phyloP scores from a whole-genome alignment of 2,113 vertebrate species.

The Aepyceros melampus region DNA sequence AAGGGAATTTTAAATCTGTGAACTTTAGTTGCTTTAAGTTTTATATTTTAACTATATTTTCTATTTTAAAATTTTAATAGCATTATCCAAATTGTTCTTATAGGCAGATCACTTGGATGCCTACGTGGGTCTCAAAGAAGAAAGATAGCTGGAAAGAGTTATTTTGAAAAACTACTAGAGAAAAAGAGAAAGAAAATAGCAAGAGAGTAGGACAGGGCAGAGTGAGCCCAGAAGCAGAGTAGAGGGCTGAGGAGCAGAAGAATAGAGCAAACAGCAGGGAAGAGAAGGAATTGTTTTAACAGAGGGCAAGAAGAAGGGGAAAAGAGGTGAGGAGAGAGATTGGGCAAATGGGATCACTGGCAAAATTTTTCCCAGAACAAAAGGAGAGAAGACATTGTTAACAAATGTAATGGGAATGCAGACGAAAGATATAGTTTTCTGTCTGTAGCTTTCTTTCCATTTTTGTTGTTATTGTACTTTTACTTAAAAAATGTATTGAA shows the following conservation, averaged over 20 bases:
- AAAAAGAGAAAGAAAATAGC: background rate
- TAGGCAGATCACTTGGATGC: background rate
- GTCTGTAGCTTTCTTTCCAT: background rate
- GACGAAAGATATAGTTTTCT: background rate
- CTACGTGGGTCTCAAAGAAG: background rate
- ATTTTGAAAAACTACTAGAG: background rate
- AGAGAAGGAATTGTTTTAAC: background rate
- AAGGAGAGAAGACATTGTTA: background rate
- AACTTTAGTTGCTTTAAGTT: background rate
- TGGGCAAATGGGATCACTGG: background rate
- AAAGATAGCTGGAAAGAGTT: background rate
- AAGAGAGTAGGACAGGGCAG: background rate
- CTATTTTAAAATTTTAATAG: background rate
- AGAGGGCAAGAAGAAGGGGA: too few relatives aligned
- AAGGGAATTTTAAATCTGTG: background rate
- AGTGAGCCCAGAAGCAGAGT: background rate
- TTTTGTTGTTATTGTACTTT: background rate
- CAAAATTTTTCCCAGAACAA: background rate
- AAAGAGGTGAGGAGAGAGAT: background rate
- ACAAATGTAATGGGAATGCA: background rate
- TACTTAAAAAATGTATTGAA: background rate
- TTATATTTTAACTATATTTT: background rate
- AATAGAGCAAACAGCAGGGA: too few relatives aligned
- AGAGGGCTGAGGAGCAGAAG: background rate
- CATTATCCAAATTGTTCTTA: background rate